phyloP scores from a whole-genome alignment of 1,140 invertebrate genomes.

The Drosophila baimaii region DNA sequence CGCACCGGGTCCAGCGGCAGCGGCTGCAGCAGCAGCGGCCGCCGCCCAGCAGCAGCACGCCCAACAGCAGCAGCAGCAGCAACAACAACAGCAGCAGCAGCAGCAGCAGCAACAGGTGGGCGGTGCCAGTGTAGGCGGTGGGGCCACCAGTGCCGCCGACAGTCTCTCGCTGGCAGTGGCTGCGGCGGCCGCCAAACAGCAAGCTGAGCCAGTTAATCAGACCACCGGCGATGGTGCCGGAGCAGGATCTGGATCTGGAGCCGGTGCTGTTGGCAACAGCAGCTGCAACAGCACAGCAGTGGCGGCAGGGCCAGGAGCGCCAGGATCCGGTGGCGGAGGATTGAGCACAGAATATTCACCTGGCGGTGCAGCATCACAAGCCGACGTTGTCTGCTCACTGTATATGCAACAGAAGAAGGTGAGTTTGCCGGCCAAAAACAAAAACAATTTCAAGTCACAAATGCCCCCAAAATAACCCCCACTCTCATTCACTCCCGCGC shows the following conservation, averaged over 20 bases:
- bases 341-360: slow-evolving; percentile 33
- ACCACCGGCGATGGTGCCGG: slow-evolving; percentile 82
- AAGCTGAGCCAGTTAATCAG: slow-evolving; percentile 86
- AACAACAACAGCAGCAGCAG: slow-evolving; percentile 82
- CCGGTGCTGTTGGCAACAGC: slow-evolving; percentile 33
- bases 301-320: slow-evolving; percentile 19
- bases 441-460: slow-evolving; percentile 7
- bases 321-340: slow-evolving; percentile 38
- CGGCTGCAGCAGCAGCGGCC: slow-evolving; percentile 86
- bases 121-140: slow-evolving; percentile 67
- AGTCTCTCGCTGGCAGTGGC: slow-evolving; percentile 87
- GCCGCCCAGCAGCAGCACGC: slow-evolving; percentile 86
- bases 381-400: slow-evolving; percentile 81
- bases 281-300: slow-evolving; percentile 47
- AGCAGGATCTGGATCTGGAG: slow-evolving; percentile 22
- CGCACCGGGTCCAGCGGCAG: slow-evolving; percentile 87
- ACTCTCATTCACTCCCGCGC: slow-evolving; percentile 6
- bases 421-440: slow-evolving; percentile 42
- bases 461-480: not conserved
- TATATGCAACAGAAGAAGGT: slow-evolving; percentile 84
- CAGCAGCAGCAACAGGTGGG: slow-evolving; percentile 82
- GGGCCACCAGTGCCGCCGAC: slow-evolving; percentile 75
- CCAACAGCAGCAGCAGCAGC: slow-evolving; percentile 85
- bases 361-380: slow-evolving; percentile 45
- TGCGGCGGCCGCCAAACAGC: slow-evolving; percentile 85